Evolutionary conservation across 2,888 invertebrate species (phyloP), one percentile per base, ranked within the genome.

Genomic region (Eupeodes latifasciatus): DNA sequence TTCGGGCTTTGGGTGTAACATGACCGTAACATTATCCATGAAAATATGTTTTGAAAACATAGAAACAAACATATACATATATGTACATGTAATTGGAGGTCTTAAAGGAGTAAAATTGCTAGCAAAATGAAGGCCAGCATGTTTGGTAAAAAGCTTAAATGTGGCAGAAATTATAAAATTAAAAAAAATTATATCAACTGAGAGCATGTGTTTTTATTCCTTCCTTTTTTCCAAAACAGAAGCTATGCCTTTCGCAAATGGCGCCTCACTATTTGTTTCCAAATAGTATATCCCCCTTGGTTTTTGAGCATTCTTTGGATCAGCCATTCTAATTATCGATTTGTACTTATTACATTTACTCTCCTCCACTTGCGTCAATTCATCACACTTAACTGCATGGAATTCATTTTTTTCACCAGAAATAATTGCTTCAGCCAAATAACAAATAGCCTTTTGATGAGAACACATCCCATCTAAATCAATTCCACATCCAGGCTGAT

Each of bases 401-500:
- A 84, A 84, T 14, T 57, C 44, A 62, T 88, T 88, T 44, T 47
- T 10, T 0, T 69, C 64, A 2, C 5, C 36, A 4, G 11, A 12
- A 4, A n/a, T 55, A 10, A 94, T 79, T 0, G 94, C 93, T 90
- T 94, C 94, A 0, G 92, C 92, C 71, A 91, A 93, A 81, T 92
- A 93, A 44, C 89, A 14, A 88, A 92, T 92, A 0, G 94, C 90
- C 84, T 94, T 90, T 19, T 87, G 75, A 89, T 94, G 94, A 0
- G 94, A 91, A 89, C 94, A 94, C 5, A 81, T 81, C 69, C 90
- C 91, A 81, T 19, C 34, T 44, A 36, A 10, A 47, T 49, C 61
- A 49, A 27, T 6, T 69, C 92, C 94, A 93, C 94, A 94, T 92
- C 94, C 94, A 90, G 93, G 92, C 93, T 95, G 94, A 92, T 93